phyloP scores from a whole-genome alignment of 2,113 vertebrate genomes.

The Rutilus rutilus region DNA sequence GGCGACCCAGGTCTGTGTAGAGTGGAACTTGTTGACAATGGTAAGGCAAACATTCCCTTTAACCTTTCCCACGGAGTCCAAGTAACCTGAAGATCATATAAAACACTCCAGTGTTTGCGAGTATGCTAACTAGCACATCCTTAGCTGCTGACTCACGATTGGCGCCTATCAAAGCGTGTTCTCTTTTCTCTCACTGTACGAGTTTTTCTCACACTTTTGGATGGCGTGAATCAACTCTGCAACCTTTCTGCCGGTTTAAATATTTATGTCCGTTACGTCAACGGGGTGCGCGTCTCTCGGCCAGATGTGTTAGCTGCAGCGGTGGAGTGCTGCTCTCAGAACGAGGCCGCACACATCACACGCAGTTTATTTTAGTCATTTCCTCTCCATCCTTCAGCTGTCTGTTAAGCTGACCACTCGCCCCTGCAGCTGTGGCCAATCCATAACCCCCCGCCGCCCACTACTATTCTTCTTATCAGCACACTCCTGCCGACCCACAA shows the following conservation, averaged over 20 bases:
- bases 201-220: slow-evolving; percentile 27
- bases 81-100: slow-evolving; percentile 47
- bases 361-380: slow-evolving; percentile 71
- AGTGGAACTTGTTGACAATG: slow-evolving; percentile 37
- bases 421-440: slow-evolving; percentile 69
- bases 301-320: slow-evolving; percentile 64
- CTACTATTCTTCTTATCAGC: slow-evolving; percentile 34
- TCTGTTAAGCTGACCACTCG: slow-evolving; percentile 58
- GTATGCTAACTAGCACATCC: slow-evolving; percentile 29
- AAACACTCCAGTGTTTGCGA: slow-evolving; percentile 35
- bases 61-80: slow-evolving; percentile 58
- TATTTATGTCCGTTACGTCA: slow-evolving; percentile 69
- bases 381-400: slow-evolving; percentile 69
- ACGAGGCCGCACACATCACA: slow-evolving; percentile 54
- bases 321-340: slow-evolving; percentile 42
- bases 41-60: slow-evolving; percentile 52
- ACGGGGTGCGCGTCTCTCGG: slow-evolving; percentile 55
- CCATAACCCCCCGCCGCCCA: slow-evolving; percentile 58
- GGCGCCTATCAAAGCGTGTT: neutral
- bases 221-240: slow-evolving; percentile 52
- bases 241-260: slow-evolving; percentile 66
- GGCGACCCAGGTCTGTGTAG: neutral
- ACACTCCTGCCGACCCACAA: slow-evolving; percentile 26
- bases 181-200: slow-evolving; percentile 56
- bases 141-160: slow-evolving; percentile 50